Evolutionary conservation across 2,888 invertebrate genomes (phyloP).

Genomic region (Dryococelus australis): DNA sequence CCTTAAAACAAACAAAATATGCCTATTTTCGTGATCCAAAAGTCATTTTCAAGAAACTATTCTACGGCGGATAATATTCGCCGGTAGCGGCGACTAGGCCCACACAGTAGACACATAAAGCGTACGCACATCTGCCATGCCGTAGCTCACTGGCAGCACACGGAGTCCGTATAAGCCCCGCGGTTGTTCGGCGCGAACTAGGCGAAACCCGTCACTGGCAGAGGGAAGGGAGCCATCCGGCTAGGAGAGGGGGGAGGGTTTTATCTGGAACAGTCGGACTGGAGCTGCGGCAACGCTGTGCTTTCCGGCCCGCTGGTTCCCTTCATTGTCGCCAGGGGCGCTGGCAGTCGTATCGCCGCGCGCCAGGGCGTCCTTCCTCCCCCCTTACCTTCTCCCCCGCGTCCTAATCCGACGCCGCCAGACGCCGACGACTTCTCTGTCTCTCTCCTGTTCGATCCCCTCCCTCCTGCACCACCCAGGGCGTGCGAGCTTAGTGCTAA

Average conservation of each 20-base stretch:
- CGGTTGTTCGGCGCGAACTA: not conserved
- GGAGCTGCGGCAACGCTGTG: constrained; percentile 4
- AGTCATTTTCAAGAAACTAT: too few species aligned
- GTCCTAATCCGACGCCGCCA: not conserved
- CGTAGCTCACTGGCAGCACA: too few species aligned
- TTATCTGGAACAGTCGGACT: constrained; percentile 16
- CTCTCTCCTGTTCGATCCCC: not conserved
- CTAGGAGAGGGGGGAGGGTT: not conserved
- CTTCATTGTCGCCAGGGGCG: constrained; percentile 24
- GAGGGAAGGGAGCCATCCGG: not conserved
- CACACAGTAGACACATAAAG: too few species aligned
- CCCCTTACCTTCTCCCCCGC: not conserved
- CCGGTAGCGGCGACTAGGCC: too few species aligned
- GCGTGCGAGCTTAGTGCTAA: not conserved
- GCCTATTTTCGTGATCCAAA: too few species aligned
- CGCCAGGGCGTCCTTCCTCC: constrained; percentile 13
- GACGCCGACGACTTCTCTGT: not conserved
- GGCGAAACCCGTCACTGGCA: not conserved
- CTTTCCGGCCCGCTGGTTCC: constrained; percentile 19
- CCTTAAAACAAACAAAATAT: too few species aligned
- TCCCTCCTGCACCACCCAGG: not conserved
- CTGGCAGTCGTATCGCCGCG: constrained; percentile 26
- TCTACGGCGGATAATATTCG: too few species aligned
- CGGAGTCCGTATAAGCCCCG: not conserved
- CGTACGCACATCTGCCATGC: too few species aligned